phyloP scores from a whole-genome alignment of 2,888 invertebrate genomes.

The Homarus gammarus region DNA sequence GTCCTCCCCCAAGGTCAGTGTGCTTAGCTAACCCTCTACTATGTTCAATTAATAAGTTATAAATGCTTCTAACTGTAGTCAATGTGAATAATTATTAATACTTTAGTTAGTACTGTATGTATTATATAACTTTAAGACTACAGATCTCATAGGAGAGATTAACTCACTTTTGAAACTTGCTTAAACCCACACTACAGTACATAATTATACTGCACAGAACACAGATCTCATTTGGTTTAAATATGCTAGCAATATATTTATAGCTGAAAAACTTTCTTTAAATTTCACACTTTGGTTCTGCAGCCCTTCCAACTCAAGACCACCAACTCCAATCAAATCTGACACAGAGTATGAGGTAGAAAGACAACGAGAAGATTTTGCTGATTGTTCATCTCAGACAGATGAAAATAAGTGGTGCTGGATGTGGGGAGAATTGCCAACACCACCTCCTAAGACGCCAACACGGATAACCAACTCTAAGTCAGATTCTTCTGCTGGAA shows the following conservation, averaged over 20 bases:
- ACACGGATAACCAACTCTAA: constrained; percentile 28
- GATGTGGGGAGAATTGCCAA: constrained; percentile 94
- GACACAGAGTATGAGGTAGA: constrained; percentile 93
- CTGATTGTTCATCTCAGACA: constrained; percentile 74
- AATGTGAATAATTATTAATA: too few relatives aligned
- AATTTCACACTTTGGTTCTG: background rate
- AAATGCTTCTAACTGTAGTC: too few relatives aligned
- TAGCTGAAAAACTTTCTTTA: too few relatives aligned
- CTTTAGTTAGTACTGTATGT: too few relatives aligned
- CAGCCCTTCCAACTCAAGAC: constrained; percentile 83
- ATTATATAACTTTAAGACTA: too few relatives aligned
- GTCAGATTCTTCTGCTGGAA: constrained; percentile 27
- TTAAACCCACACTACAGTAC: too few relatives aligned
- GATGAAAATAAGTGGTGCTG: constrained; percentile 84
- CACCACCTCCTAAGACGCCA: constrained; percentile 76
- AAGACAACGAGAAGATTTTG: constrained; percentile 68
- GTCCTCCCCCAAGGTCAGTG: constrained; percentile 79
- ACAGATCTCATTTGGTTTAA: too few relatives aligned
- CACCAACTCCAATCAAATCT: constrained; percentile 92
- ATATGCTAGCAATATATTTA: too few relatives aligned
- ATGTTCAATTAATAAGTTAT: too few relatives aligned
- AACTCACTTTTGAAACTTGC: too few relatives aligned
- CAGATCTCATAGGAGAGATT: too few relatives aligned
- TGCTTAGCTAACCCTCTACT: background rate
- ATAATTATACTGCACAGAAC: too few relatives aligned